Evolutionary conservation across 1,140 invertebrate species (phyloP), one percentile per base, ranked within the genome.

Genomic region (Bicyclus anynana): DNA sequence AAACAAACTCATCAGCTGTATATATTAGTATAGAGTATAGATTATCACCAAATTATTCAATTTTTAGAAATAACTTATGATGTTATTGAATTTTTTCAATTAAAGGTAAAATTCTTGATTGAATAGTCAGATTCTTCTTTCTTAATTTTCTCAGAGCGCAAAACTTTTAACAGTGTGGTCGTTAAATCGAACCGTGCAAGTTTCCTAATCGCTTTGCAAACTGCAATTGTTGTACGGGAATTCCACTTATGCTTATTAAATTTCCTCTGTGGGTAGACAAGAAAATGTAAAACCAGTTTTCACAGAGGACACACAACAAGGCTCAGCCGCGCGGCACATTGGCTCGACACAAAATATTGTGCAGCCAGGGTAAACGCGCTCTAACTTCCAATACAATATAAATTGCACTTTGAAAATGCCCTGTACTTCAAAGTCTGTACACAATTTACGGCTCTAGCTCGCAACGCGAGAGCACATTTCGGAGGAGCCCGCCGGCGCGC

Each of bases 321-420:
- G 73, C 72, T 77, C 69, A 77, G 77, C 68, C 69, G 76, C 65
- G 77, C 70, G 71, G 65, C 75, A 81, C 81, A 82, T 78, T 79
- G 80, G 69, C 69, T 65, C 71, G 65, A 70, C 75, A 80, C 81
- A 84, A 87, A 87, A 84, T 87, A 86, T 87, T 80, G 81, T 84
- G 78, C 71, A 80, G 67, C 69, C 66, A 60, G 77, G 70, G 77
- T 84, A 84, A 87, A 82, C 75, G 74, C 72, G 75, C 72, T 80
- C 77, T 78, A 84, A 85, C 80, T 87, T 84, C 80, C 84, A 86
- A 87, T 86, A 86, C 85, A 84, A 85, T 85, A 88, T 86, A 88
- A 87, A 87, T 86, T 88, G 85, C 84, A 85, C 79, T 87, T 84
- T 84, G 81, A 84, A 87, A 84, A 86, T 80, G 72, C 61, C 76